phyloP scores from a whole-genome alignment of 1,140 invertebrate genomes.

The Cyrtorhinus lividipennis region DNA sequence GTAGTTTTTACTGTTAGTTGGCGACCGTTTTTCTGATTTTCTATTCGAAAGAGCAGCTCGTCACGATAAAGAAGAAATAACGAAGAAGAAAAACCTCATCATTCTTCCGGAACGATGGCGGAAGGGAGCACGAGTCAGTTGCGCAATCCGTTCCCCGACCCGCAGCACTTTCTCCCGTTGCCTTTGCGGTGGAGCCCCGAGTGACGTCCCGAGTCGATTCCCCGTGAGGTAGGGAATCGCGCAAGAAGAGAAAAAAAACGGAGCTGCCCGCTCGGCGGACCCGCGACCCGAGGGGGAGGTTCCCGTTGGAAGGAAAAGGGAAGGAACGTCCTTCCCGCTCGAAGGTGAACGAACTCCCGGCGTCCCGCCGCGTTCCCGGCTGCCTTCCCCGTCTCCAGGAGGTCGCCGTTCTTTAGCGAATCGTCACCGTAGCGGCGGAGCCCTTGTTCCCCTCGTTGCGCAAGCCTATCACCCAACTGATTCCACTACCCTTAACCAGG shows the following conservation, averaged over 20 bases:
- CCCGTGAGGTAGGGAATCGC: not conserved
- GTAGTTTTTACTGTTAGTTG: too few relatives aligned
- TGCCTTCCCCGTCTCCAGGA: not conserved
- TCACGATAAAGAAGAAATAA: constrained; percentile 3
- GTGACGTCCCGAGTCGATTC: not conserved
- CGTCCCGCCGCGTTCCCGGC: not conserved
- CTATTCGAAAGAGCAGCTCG: too few relatives aligned
- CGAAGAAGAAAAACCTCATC: too few relatives aligned
- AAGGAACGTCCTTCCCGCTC: not conserved
- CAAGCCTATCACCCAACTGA: not conserved
- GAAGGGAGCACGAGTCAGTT: not conserved
- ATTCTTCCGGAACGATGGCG: not conserved
- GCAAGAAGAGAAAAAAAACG: not conserved
- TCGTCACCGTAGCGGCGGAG: not conserved
- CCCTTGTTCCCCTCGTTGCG: not conserved
- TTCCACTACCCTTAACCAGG: not conserved
- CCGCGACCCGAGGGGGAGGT: not conserved
- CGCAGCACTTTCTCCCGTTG: not conserved
- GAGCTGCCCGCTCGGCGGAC: not conserved
- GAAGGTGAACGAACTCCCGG: not conserved
- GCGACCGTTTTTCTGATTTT: too few relatives aligned
- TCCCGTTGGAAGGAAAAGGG: not conserved
- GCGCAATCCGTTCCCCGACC: not conserved
- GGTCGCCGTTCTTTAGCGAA: not conserved
- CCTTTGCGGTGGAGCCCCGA: too few relatives aligned